phyloP scores from a whole-genome alignment of 1,140 invertebrate genomes.

The Ceratosolen solmsi region DNA sequence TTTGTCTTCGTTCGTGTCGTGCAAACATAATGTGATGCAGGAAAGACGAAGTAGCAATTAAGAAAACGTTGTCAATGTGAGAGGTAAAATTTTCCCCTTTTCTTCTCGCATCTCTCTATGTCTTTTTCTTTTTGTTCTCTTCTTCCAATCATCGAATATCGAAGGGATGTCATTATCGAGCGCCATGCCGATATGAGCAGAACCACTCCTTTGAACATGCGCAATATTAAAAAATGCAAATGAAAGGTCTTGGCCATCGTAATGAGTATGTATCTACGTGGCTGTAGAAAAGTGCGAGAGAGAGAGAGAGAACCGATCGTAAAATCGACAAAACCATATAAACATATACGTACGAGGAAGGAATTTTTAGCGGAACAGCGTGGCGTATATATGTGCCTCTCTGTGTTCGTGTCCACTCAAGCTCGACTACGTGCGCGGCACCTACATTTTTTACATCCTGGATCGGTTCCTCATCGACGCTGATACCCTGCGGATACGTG shows the following conservation, averaged over 20 bases:
- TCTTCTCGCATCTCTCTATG: neutral
- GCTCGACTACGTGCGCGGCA: slow-evolving; percentile 42
- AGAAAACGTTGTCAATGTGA: neutral
- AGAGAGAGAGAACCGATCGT: slow-evolving; percentile 28
- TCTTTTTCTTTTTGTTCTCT: neutral
- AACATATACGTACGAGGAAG: slow-evolving; percentile 15
- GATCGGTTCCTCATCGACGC: slow-evolving; percentile 55
- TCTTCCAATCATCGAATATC: neutral
- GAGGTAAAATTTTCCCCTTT: neutral
- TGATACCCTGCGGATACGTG: slow-evolving; percentile 59
- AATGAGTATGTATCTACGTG: neutral
- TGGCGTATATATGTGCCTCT: neutral
- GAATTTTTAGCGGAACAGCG: slow-evolving; percentile 26
- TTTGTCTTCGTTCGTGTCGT: neutral
- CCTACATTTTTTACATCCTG: slow-evolving; percentile 61
- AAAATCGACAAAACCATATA: slow-evolving; percentile 30
- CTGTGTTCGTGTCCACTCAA: slow-evolving; percentile 40
- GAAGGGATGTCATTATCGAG: slow-evolving; percentile 17
- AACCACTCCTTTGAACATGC: slow-evolving; percentile 12
- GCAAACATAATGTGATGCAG: neutral
- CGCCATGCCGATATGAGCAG: neutral
- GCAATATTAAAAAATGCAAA: slow-evolving; percentile 32
- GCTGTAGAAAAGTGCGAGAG: slow-evolving; percentile 31
- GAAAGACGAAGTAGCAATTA: slow-evolving; percentile 16
- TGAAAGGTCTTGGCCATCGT: slow-evolving; percentile 2